Conservation (phyloP, 2,113 vertebrate species). For the Meles meles region DNA sequence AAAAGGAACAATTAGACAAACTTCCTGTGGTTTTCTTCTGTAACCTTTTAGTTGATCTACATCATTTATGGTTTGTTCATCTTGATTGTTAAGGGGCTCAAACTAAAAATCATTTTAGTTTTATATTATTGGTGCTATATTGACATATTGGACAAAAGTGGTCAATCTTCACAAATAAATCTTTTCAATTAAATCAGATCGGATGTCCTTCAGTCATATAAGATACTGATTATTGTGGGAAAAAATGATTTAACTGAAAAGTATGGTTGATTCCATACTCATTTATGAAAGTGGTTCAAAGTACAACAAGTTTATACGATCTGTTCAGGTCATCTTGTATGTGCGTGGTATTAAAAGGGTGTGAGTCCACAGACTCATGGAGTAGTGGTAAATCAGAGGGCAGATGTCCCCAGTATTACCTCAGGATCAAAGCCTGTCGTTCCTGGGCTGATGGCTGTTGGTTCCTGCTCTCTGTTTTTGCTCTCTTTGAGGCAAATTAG, state of each 20-base stretch:
- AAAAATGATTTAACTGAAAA: background rate
- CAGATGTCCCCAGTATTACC: background rate
- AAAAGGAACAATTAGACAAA: background rate
- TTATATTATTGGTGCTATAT: background rate
- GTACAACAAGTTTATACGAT: background rate
- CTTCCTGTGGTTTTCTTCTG: background rate
- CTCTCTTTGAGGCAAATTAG: background rate
- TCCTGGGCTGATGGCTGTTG: background rate
- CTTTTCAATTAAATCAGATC: background rate
- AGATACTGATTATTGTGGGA: background rate
- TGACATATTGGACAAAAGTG: background rate
- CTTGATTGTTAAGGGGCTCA: background rate
- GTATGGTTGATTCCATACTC: background rate
- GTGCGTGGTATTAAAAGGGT: background rate
- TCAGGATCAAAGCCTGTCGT: background rate
- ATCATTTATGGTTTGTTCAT: background rate
- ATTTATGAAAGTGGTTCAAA: background rate
- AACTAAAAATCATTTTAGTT: background rate
- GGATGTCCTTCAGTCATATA: background rate
- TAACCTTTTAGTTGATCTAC: background rate
- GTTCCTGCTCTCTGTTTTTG: background rate
- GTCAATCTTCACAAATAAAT: background rate
- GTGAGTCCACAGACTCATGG: background rate
- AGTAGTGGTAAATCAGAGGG: background rate
- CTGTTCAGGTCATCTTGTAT: background rate